Evolutionary conservation across 2,113 vertebrate genomes (phyloP).

Genomic region (Dolichallabes microphthalmus): DNA sequence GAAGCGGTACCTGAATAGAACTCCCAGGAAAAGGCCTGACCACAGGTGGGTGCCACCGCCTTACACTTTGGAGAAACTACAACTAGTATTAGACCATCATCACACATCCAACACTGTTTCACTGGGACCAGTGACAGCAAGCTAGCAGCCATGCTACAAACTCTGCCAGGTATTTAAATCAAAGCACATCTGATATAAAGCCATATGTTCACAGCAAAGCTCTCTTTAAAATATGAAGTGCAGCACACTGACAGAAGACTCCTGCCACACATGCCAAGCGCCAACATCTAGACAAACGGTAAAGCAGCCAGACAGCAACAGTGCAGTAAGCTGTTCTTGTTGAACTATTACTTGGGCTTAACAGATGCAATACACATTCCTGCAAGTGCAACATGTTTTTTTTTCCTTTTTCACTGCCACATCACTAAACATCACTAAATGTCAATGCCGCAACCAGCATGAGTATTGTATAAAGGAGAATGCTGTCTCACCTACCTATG

Average conservation of each 20-base stretch:
- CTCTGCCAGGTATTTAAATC: neutral
- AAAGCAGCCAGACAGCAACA: slow-evolving; percentile 15
- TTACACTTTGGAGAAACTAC: slow-evolving; percentile 76
- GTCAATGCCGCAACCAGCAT: slow-evolving; percentile 28
- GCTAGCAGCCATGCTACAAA: slow-evolving; percentile 59
- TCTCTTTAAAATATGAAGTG: neutral
- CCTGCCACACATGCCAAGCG: neutral
- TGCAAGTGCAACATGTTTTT: neutral
- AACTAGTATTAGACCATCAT: slow-evolving; percentile 72
- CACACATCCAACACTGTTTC: slow-evolving; percentile 48
- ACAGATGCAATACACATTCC: neutral
- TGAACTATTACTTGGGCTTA: neutral
- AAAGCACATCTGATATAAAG: slow-evolving; percentile 19
- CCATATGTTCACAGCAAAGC: slow-evolving; percentile 13
- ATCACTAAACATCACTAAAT: slow-evolving; percentile 27
- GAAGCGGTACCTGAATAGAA: slow-evolving; percentile 74
- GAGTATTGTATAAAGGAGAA: neutral
- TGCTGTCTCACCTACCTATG: slow-evolving; percentile 78
- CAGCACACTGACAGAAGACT: slow-evolving; percentile 8
- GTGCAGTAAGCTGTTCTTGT: neutral
- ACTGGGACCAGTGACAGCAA: slow-evolving; percentile 35
- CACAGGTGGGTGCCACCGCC: slow-evolving; percentile 70
- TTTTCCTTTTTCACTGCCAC: slow-evolving; percentile 18
- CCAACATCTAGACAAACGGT: slow-evolving; percentile 27
- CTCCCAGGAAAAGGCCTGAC: slow-evolving; percentile 76